Evolutionary conservation across 2,888 invertebrate genomes (phyloP).

Genomic region (Seira sanloemensis): DNA sequence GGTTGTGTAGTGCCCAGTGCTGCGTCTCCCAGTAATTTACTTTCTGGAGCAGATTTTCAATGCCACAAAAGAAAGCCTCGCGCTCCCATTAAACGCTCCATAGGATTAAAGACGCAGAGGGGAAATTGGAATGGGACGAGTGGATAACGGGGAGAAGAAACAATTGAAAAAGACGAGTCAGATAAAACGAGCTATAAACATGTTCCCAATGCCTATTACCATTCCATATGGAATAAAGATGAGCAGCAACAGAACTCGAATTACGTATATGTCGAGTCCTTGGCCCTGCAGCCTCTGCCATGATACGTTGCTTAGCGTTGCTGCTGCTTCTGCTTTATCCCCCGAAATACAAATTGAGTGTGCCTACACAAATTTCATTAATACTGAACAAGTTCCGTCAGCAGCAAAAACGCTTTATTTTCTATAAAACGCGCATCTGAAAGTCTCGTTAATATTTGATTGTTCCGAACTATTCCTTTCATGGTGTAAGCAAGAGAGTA

Average conservation of each 20-base stretch:
- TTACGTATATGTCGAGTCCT: background rate
- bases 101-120: background rate
- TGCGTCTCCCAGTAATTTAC: too few species aligned
- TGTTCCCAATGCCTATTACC: background rate
- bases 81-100: background rate
- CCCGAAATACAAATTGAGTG: too few species aligned
- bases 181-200: slow-evolving; percentile 5
- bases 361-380: too few species aligned
- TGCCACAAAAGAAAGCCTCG: too few species aligned
- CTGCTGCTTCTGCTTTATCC: too few species aligned
- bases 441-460: background rate
- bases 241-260: background rate
- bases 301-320: too few species aligned
- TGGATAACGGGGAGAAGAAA: background rate
- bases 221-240: background rate
- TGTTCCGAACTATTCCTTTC: too few species aligned
- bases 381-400: too few species aligned
- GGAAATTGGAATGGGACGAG: background rate
- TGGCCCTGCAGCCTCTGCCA: background rate
- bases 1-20: too few species aligned
- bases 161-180: slow-evolving; percentile 5
- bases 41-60: slow-evolving; percentile 11
- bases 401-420: background rate
- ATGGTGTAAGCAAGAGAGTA: too few species aligned
- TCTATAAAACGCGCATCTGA: background rate